Conservation (phyloP, 2,113 vertebrate species). For the Rostratula benghalensis region DNA sequence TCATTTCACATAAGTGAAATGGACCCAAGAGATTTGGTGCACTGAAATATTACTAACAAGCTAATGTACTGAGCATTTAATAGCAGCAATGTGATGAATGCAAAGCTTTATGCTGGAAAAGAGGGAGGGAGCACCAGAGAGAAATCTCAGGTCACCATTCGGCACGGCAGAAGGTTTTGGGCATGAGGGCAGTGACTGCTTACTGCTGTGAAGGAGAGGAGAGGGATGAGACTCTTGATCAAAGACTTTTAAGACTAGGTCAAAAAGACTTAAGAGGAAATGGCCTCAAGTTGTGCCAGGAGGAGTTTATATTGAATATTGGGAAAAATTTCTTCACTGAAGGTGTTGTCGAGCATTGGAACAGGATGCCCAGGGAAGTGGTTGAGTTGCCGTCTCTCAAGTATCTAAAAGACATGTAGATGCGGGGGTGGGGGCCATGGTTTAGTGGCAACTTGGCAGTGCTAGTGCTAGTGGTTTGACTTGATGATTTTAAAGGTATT, state of each 20-base stretch:
- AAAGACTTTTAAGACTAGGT: not conserved
- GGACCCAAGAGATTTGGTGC: not conserved
- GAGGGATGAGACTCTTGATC: not conserved
- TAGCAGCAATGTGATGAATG: fast-evolving
- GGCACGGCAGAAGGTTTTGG: not conserved
- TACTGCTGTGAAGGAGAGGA: not conserved
- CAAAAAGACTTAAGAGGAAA: not conserved
- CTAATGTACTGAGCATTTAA: not conserved
- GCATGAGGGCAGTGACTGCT: not conserved
- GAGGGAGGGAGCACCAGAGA: not conserved
- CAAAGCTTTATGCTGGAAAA: not conserved
- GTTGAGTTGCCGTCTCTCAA: not conserved
- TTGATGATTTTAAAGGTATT: not conserved
- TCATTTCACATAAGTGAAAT: not conserved
- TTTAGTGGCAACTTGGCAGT: not conserved
- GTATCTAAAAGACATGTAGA: not conserved
- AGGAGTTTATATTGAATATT: not conserved
- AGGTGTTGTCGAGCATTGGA: not conserved
- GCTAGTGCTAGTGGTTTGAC: not conserved
- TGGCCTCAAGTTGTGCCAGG: not conserved
- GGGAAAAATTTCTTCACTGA: not conserved
- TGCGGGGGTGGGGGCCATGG: not conserved
- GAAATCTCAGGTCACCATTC: not conserved
- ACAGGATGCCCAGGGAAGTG: not conserved
- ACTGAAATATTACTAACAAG: not conserved